Evolutionary conservation across 2,797 vertebrate species (phyloP).

Genomic region (Gallinago stenura): DNA sequence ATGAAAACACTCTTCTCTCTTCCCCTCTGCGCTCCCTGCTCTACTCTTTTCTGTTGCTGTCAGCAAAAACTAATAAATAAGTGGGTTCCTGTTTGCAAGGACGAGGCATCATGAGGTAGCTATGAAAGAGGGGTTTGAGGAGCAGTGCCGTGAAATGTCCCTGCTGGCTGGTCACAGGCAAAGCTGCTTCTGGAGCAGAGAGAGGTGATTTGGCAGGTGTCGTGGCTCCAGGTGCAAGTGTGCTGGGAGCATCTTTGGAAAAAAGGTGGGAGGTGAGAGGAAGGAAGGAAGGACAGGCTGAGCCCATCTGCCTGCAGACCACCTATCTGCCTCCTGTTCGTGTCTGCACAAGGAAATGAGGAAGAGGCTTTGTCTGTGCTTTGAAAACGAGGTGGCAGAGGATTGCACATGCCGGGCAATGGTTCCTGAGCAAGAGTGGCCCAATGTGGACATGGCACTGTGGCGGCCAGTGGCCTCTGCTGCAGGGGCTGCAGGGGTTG

Average conservation of each 20-base stretch:
- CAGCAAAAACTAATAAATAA: not conserved
- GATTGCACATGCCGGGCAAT: fast-evolving
- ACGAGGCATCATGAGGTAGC: not conserved
- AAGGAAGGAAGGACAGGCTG: not conserved
- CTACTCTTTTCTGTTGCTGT: not conserved
- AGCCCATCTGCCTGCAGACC: not conserved
- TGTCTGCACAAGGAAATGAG: not conserved
- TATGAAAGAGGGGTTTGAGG: not conserved
- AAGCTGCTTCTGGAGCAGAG: not conserved
- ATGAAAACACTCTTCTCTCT: not conserved
- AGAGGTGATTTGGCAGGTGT: not conserved
- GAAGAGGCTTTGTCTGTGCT: not conserved
- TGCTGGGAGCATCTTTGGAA: not conserved
- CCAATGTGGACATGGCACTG: not conserved
- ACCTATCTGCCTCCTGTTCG: not conserved
- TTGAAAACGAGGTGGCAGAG: not conserved
- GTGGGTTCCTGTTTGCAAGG: not conserved
- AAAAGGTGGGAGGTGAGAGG: not conserved
- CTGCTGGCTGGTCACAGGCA: fast-evolving
- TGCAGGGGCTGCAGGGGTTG: not conserved
- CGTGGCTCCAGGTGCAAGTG: not conserved
- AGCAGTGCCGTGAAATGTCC: not conserved
- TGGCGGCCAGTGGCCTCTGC: not conserved
- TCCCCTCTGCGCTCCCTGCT: no score
- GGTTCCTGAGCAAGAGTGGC: not conserved